Base-by-base conservation (phyloP, 2,797 vertebrate genomes). In the Phoxinus dragarum region DNA sequence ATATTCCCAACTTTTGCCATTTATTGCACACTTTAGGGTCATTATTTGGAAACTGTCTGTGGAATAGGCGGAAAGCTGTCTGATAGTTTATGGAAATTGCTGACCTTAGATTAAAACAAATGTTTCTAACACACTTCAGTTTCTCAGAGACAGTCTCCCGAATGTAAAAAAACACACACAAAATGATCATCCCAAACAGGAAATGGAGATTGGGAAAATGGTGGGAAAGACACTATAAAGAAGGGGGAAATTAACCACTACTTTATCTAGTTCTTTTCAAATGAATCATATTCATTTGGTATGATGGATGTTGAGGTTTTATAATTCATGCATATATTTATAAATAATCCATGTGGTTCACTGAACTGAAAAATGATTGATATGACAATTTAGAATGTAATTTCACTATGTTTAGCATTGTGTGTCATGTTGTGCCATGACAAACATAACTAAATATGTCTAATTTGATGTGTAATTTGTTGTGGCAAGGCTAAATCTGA, bases 141-240 rank as follows among this genome's bases (percentile, higher is more conserved):
- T 79, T 64, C 91, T 91, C 42, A 40, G 66, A 88, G 84, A 71
- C 54, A 89, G 71, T 78, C 86, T 88, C 88, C 90, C 86, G 93
- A 92, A 93, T 92, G 88, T 90, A 86, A 91, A 92, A 91, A 59
- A 91, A 90, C 27, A 27, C 27, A 89, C 91, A 93, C 89, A 92
- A 92, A 91, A 91, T 88, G 90, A 88, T 91, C 90, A 84, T 47
- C 86, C 92, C 91, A 93, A 95, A 94, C 93, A 95, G 94, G 93
- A 94, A 94, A 89, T 3, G 19, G 66, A 91, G 90, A 91, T 89
- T 88, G 87, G 42, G 85, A 81, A 67, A 88, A 89, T 86, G 81
- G 86, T 90, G 91, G 91, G 92, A 92, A 93, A 91, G 88, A 85
- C 61, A 86, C 64, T 2, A 2, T 1, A 4, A n/a, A 66, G 1